phyloP scores from a whole-genome alignment of 2,113 vertebrate genomes.

The Callospermophilus lateralis region DNA sequence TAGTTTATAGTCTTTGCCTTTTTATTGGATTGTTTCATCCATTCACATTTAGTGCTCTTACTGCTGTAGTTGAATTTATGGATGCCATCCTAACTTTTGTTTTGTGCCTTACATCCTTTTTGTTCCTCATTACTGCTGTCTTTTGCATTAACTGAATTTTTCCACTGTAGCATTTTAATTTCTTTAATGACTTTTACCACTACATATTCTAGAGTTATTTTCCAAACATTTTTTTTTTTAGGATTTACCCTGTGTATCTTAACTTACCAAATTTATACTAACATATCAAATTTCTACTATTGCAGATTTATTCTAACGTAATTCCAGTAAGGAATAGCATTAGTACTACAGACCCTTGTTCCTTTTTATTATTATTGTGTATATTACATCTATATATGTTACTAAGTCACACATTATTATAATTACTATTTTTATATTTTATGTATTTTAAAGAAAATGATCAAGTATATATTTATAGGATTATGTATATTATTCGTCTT shows the following conservation, averaged over 20 bases:
- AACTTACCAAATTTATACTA: not conserved
- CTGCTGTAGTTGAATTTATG: not conserved
- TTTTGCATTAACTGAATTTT: not conserved
- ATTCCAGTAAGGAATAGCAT: not conserved
- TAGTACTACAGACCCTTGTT: not conserved
- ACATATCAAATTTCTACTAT: not conserved
- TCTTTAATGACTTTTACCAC: not conserved
- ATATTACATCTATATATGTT: not conserved
- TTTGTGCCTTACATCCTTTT: not conserved
- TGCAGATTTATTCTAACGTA: not conserved
- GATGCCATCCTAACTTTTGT: not conserved
- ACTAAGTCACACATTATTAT: not conserved
- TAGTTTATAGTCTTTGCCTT: not conserved
- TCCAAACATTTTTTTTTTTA: not conserved
- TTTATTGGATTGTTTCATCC: not conserved
- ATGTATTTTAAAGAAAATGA: constrained; percentile 3
- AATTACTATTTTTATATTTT: not conserved
- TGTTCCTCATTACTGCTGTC: not conserved
- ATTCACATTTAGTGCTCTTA: not conserved
- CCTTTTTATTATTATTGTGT: not conserved
- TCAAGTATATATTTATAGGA: not conserved
- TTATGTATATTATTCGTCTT: not conserved
- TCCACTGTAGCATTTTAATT: constrained; percentile 21
- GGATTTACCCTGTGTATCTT: not conserved
- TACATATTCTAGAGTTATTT: not conserved